phyloP scores from a whole-genome alignment of 2,888 invertebrate species.

The Eueremaeus valkanovi region DNA sequence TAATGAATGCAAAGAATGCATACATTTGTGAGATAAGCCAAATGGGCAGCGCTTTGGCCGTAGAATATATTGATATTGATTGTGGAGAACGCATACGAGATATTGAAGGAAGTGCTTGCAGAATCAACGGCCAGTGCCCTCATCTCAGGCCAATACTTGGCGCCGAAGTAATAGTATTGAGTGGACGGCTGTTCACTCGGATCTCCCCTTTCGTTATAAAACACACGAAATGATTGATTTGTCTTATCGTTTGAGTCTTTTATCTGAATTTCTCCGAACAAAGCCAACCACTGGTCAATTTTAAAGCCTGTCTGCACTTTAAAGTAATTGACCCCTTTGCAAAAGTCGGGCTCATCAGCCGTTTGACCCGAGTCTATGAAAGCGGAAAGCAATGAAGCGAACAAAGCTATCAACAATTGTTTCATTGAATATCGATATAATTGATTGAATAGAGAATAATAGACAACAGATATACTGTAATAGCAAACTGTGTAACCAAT shows the following conservation, averaged over 20 bases:
- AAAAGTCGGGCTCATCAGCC: neutral
- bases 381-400: no score
- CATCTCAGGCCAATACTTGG: neutral
- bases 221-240: neutral
- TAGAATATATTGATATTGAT: neutral
- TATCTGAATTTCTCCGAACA: neutral
- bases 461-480: no score
- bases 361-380: no score
- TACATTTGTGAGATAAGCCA: neutral
- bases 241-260: neutral
- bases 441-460: no score
- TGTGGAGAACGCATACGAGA: neutral
- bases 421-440: no score
- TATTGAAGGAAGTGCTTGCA: neutral
- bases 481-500: no score
- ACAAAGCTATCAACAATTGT: no score
- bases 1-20: no score
- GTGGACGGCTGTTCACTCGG: neutral
- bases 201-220: neutral
- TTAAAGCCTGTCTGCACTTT: neutral
- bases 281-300: neutral
- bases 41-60: neutral
- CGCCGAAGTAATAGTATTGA: neutral
- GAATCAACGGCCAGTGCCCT: neutral
- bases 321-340: neutral